Conservation (phyloP, 1,140 invertebrate species). For the Drosophila parabipectinata region DNA sequence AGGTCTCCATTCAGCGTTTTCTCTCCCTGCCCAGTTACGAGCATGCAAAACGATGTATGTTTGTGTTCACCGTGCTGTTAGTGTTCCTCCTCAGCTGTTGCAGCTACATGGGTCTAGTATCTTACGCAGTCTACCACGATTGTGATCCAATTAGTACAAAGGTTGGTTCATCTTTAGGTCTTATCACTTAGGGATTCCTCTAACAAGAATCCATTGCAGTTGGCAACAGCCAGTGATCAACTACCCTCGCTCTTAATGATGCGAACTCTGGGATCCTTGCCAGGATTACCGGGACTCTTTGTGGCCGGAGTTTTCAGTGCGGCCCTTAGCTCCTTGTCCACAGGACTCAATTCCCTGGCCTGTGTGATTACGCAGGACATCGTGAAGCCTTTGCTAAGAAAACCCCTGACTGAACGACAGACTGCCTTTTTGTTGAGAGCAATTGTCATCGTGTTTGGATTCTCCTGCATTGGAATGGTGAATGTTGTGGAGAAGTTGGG, state of each 20-base stretch:
- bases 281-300: constrained; percentile 92
- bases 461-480: constrained; percentile 87
- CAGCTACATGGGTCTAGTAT: constrained; percentile 90
- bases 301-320: constrained; percentile 94
- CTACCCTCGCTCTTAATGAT: constrained; percentile 91
- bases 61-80: constrained; percentile 87
- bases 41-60: constrained; percentile 83
- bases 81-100: constrained; percentile 87
- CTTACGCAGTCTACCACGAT: constrained; percentile 90
- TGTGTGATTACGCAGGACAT: constrained; percentile 95
- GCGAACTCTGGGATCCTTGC: constrained; percentile 89
- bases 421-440: constrained; percentile 88
- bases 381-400: constrained; percentile 87
- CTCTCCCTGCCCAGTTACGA: constrained; percentile 84
- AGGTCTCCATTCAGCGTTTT: constrained; percentile 93
- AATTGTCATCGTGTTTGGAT: constrained; percentile 88
- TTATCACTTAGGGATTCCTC: background rate
- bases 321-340: constrained; percentile 95
- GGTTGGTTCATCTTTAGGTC: constrained; percentile 24
- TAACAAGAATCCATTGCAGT: constrained; percentile 28
- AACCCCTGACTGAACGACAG: constrained; percentile 87
- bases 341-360: constrained; percentile 95
- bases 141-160: constrained; percentile 90
- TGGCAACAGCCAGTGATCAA: constrained; percentile 90
- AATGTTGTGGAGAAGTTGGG: constrained; percentile 90